Evolutionary conservation across 2,888 invertebrate genomes (phyloP), one percentile per base, ranked within the genome.

Genomic region (Maniola hyperantus): DNA sequence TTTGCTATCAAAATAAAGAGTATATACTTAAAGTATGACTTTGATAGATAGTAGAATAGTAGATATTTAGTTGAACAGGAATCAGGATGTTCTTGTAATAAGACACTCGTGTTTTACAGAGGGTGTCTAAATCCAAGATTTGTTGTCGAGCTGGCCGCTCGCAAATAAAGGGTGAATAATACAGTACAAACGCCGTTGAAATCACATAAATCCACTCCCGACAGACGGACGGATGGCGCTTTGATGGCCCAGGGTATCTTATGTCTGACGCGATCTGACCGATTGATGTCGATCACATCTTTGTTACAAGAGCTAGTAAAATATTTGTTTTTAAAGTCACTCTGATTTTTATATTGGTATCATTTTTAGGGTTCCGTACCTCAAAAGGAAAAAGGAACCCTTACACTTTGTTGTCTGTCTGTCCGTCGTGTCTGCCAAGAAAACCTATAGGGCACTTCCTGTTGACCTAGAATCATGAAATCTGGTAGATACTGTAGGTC

Each of bases 111-210:
- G 34, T 18, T 18, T 36, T 48, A 60, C 50, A 60, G 34, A 50
- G 36, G 54, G 60, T 61, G 54, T 57, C 61, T 68, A 74, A 79
- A 76, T 77, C 66, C 34, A 66, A 79, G 80, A 81, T 83, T 80
- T 83, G 82, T 81, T 78, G 80, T 79, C 73, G 76, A 79, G 72
- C 76, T 50, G 62, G 46, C 46, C 64, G 50, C 70, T 73, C 57
- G 68, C 71, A 71, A 71, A 72, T 78, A 84, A 89, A 86, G 89
- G 89, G 89, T 88, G 88, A 88, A 89, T 89, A 89, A 87, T 84
- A 82, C 82, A 67, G 75, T 79, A 82, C 83, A 82, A 83, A 84
- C 83, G 79, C 79, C 77, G 74, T 68, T 72, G 71, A 77, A 78
- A 83, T 79, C 85, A 79, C 73, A 77, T 77, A 87, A 86, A 87